Conservation (phyloP, 2,888 invertebrate species). For the Limnephilus lunatus region DNA sequence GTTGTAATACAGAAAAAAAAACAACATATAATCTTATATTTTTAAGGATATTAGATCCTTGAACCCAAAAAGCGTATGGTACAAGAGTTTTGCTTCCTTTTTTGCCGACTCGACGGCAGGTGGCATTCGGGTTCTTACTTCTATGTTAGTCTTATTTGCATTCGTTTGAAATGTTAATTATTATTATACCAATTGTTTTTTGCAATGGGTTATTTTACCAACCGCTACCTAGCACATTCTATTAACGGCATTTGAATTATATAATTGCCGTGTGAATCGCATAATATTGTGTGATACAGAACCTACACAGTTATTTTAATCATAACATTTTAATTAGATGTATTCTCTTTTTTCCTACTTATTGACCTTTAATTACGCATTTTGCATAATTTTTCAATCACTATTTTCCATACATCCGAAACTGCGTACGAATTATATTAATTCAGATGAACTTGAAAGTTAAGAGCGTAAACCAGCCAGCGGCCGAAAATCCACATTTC, state of each 20-base stretch:
- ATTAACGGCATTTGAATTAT: neutral
- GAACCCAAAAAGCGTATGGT: too few relatives aligned
- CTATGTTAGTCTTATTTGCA: neutral
- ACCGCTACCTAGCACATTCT: neutral
- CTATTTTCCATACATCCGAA: too few relatives aligned
- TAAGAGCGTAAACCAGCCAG: too few relatives aligned
- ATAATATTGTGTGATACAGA: neutral
- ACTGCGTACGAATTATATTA: too few relatives aligned
- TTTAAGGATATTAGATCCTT: too few relatives aligned
- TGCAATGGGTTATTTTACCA: neutral
- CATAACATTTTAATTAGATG: neutral
- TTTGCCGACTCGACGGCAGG: neutral
- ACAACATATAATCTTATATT: too few relatives aligned
- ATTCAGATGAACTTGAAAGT: too few relatives aligned
- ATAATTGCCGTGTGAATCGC: neutral
- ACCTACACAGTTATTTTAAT: neutral
- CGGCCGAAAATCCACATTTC: too few relatives aligned
- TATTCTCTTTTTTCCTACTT: neutral
- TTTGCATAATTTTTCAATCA: too few relatives aligned
- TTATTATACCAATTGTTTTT: neutral
- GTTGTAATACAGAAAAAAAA: too few relatives aligned
- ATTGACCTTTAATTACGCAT: too few relatives aligned
- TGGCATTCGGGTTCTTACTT: neutral
- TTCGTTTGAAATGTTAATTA: neutral
- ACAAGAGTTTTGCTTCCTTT: neutral